Evolutionary conservation across 2,113 vertebrate species (phyloP).

Genomic region (Mastomys coucha): DNA sequence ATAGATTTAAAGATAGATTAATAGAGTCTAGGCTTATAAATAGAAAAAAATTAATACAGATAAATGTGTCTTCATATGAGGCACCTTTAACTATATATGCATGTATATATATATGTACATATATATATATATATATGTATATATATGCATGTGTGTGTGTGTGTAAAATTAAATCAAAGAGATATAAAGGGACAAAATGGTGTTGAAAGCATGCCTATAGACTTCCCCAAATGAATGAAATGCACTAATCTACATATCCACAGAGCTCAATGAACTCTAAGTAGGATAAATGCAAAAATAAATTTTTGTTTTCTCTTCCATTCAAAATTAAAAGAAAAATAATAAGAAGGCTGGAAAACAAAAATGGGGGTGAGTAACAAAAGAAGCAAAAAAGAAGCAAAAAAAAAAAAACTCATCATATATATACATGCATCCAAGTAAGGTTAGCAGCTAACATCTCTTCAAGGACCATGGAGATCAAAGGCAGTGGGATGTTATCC

Average conservation of each 20-base stretch:
- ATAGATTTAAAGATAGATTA: background rate
- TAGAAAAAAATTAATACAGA: background rate
- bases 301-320: background rate
- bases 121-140: too few relatives aligned
- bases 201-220: background rate
- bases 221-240: conserved; percentile 2
- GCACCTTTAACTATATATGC: background rate
- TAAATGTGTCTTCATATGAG: background rate
- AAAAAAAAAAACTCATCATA: background rate
- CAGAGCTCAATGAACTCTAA: background rate
- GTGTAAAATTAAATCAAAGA: background rate
- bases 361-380: background rate
- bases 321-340: background rate
- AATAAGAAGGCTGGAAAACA: background rate
- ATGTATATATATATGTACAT: background rate
- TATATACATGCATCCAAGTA: background rate
- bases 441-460: background rate
- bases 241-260: background rate
- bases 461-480: background rate
- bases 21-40: background rate
- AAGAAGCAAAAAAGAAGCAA: background rate
- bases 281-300: background rate
- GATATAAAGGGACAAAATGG: background rate
- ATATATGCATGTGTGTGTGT: background rate
- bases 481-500: background rate